Conservation (phyloP, 92 coral and sea anemone species). For the Palythoa grandis region DNA sequence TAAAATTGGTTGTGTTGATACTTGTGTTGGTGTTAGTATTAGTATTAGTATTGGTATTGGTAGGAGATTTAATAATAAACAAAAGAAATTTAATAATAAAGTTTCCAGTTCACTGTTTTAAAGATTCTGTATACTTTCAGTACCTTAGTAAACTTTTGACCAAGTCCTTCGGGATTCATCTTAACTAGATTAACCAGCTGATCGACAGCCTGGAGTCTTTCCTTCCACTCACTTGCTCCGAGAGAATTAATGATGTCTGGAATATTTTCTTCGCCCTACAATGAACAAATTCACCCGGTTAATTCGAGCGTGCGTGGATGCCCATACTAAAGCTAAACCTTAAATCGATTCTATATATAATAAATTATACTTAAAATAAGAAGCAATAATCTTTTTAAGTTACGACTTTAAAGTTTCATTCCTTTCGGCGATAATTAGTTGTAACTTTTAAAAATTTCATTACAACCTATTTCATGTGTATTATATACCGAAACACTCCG, state of each 20-base stretch:
- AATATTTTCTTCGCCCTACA: constrained; percentile 86
- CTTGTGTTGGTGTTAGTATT: too few species aligned
- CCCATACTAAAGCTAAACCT: too few species aligned
- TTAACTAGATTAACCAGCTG: constrained; percentile 76
- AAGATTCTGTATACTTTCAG: neutral
- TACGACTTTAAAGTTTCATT: too few species aligned
- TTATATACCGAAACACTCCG: too few species aligned
- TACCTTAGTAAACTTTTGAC: constrained; percentile 93
- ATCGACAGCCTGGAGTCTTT: constrained; percentile 91
- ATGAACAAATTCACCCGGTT: neutral
- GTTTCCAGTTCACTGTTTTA: neutral
- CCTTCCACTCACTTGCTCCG: constrained; percentile 91
- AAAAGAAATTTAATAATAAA: neutral
- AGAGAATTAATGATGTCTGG: constrained; percentile 72
- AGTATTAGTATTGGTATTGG: too few species aligned
- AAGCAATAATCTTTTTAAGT: too few species aligned
- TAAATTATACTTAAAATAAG: too few species aligned
- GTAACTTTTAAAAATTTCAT: too few species aligned
- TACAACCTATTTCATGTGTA: too few species aligned
- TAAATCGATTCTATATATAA: too few species aligned
- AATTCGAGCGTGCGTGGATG: neutral
- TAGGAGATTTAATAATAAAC: neutral
- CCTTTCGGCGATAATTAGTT: too few species aligned
- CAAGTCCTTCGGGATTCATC: constrained; percentile 77
- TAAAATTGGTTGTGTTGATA: too few species aligned